These are phyloP conservation scores for Actenoides hombroni DNA, from an alignment of 2,113 vertebrate species.

Conservation along the genomic window DNA sequence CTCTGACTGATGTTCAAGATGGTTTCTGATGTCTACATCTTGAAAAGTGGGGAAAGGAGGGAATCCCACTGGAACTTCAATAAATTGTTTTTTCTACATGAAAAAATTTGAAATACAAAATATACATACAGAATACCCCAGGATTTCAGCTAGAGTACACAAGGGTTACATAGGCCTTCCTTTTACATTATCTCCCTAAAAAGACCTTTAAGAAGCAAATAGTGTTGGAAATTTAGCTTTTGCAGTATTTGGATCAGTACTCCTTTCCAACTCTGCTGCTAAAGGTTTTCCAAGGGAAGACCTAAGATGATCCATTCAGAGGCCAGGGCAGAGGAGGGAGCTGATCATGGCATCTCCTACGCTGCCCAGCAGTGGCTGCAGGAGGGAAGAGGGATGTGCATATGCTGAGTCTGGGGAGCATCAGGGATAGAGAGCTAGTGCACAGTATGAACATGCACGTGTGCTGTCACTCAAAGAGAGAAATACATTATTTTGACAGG, in stretches of 20 bases:
- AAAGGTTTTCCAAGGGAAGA: not conserved
- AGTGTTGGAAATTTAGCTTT: not conserved
- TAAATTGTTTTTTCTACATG: not conserved
- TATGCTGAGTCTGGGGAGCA: not conserved
- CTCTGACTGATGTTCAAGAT: not conserved
- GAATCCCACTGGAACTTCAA: not conserved
- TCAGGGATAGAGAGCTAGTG: not conserved
- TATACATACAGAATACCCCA: not conserved
- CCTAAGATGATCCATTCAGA: not conserved
- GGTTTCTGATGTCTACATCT: not conserved
- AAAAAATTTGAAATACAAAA: not conserved
- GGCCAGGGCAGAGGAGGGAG: not conserved
- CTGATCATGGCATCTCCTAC: not conserved
- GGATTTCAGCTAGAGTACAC: not conserved
- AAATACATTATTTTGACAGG: not conserved
- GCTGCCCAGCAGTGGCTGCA: rapidly evolving
- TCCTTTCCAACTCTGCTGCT: not conserved
- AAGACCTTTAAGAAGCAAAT: not conserved
- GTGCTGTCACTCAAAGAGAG: not conserved
- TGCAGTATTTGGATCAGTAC: not conserved
- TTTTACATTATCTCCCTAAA: not conserved
- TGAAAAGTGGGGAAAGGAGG: not conserved
- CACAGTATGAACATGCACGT: rapidly evolving
- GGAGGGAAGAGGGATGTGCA: too few relatives aligned
- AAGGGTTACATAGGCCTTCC: not conserved